Evolutionary conservation across 2,888 invertebrate genomes (phyloP), one percentile per base, ranked within the genome.

Genomic region (Emmelina monodactyla): DNA sequence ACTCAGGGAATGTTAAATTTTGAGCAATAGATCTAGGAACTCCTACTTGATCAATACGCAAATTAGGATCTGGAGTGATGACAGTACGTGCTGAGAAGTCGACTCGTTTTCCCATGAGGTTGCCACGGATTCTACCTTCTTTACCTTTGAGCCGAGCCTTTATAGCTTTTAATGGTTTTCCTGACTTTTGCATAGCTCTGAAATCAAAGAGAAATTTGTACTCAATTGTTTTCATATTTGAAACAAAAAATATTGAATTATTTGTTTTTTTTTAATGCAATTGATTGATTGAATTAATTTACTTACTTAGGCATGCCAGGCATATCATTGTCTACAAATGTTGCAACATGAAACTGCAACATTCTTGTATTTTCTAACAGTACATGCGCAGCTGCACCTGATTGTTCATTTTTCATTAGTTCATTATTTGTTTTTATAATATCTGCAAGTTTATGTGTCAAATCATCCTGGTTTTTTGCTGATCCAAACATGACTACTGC

Each of bases 401-500:
- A 91, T 45, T 93, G 89, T 69, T 99, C 99, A 68, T 99, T 98
- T 48, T 94, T 87, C 56, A 89, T 85, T 38, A 99, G 70, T 64
- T 99, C 97, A 67, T 97, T 97, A 64, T 99, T 99, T 1, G 95
- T 85, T 80, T 99, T 99, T 36, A 99, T 95, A 28, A 99, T 98
- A 55, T 99, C 99, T 0, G 98, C 89, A 37, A 99, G 80, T 76
- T 99, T 99, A 73, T 99, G 98, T 0, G 99, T 99, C 54, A 99
- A 86, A 84, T 99, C 99, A 61, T 99, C 99, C 78, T 97, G 89
- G 85, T 98, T 99, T 62, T 94, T 91, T 0, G 98, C 98, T 1
- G 97, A 94, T n/a, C 99, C 99, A 69, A 94, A 94, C 94, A 98
- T 99, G 6, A 98, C 95, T 3, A 99, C 98, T 34, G 99, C 97